These are phyloP conservation scores for Lagocephalus sceleratus DNA, from an alignment of 2,797 vertebrate genomes.

Conservation along the genomic window DNA sequence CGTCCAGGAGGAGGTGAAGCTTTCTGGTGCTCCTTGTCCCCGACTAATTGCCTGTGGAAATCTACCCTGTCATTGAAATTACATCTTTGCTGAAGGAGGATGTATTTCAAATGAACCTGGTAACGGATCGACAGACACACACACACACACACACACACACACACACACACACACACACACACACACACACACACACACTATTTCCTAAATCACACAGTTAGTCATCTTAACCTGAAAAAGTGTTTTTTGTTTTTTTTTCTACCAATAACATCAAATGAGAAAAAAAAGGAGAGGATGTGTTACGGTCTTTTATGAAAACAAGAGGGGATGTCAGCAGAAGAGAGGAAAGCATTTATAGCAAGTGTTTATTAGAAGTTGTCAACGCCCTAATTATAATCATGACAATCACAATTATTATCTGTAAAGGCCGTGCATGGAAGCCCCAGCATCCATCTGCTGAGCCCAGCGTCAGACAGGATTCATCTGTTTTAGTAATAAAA, in stretches of 20 bases:
- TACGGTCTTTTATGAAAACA: slow-evolving; percentile 12
- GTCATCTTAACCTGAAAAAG: slow-evolving; percentile 61
- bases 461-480: slow-evolving; percentile 13
- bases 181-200: slow-evolving; percentile 14
- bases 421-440: slow-evolving; percentile 42
- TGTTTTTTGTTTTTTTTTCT: slow-evolving; percentile 49
- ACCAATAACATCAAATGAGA: slow-evolving; percentile 60
- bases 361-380: slow-evolving; percentile 60
- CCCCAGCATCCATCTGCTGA: slow-evolving; percentile 29
- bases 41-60: slow-evolving; percentile 49
- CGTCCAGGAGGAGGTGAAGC: slow-evolving; percentile 35
- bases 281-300: slow-evolving; percentile 35
- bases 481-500: slow-evolving; percentile 13
- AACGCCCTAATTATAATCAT: slow-evolving; percentile 55
- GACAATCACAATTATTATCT: slow-evolving; percentile 51
- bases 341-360: slow-evolving; percentile 43
- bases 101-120: slow-evolving; percentile 5
- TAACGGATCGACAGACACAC: slow-evolving; percentile 1
- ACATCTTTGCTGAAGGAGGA: slow-evolving; percentile 20
- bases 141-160: slow-evolving; percentile 6
- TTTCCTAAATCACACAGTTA: slow-evolving; percentile 52
- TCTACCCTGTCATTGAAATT: slow-evolving; percentile 37
- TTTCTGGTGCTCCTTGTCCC: slow-evolving; percentile 32
- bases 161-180: neutral
- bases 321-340: slow-evolving; percentile 33